Evolutionary conservation across 2,888 invertebrate genomes (phyloP).

Genomic region (Agriotes lineatus): DNA sequence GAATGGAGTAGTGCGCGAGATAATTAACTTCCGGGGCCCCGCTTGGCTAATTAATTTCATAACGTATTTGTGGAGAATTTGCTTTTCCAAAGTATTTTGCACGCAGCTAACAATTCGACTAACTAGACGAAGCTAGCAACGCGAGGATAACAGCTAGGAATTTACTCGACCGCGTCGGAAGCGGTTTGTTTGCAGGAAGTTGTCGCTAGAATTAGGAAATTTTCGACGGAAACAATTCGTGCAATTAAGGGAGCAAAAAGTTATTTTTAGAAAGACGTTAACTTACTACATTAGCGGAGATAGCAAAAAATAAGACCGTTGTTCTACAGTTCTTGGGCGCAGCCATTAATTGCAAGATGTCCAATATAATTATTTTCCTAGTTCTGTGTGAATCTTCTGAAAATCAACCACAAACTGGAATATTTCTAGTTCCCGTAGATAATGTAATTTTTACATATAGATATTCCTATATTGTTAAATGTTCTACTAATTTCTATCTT

Average conservation of each 20-base stretch:
- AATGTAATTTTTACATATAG: too few species aligned
- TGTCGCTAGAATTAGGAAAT: background rate
- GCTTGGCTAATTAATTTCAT: conserved; percentile 9
- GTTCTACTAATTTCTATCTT: too few species aligned
- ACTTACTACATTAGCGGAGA: too few species aligned
- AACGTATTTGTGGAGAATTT: conserved; percentile 7
- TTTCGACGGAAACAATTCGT: conserved; percentile 1
- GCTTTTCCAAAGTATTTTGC: conserved; percentile 3
- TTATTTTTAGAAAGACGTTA: too few species aligned
- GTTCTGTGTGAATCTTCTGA: too few species aligned
- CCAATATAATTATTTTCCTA: too few species aligned
- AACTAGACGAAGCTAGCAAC: conserved; percentile 10
- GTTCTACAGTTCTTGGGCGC: too few species aligned
- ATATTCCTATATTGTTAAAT: too few species aligned
- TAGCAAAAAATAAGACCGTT: too few species aligned
- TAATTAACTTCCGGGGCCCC: conserved; percentile 5
- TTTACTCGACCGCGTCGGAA: background rate
- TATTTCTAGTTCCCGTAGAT: too few species aligned
- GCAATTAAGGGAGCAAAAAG: background rate
- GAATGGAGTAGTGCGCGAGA: conserved; percentile 13
- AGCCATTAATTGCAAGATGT: too few species aligned
- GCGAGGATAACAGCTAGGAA: background rate
- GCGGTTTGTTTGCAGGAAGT: conserved; percentile 13
- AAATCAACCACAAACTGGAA: too few species aligned
- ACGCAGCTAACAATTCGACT: background rate